phyloP scores from a whole-genome alignment of 2,888 invertebrate species.

The Falcaria lacertinaria region DNA sequence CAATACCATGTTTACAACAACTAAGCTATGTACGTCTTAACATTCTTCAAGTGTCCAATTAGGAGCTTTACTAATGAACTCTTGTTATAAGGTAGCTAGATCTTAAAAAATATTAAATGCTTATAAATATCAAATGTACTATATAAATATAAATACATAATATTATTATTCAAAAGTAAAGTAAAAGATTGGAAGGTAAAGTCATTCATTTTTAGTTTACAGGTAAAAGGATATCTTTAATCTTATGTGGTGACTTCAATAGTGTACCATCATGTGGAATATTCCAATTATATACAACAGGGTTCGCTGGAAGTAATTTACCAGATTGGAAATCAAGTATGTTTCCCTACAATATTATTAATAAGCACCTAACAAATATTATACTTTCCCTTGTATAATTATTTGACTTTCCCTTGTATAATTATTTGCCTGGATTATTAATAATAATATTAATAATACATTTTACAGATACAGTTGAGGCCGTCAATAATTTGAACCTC shows the following conservation, averaged over 20 bases:
- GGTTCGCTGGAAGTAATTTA: conserved; percentile 81
- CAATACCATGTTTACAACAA: no score
- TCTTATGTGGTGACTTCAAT: conserved; percentile 97
- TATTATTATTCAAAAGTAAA: no score
- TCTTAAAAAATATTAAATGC: no score
- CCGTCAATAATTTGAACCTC: conserved; percentile 81
- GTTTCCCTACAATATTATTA: conserved; percentile 39
- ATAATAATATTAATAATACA: conserved; percentile 6
- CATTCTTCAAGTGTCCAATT: no score
- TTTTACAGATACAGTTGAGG: conserved; percentile 82
- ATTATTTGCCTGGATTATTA: no score
- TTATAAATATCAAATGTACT: no score
- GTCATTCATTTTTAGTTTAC: conserved; percentile 49
- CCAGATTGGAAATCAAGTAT: conserved; percentile 90
- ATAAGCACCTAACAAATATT: no score
- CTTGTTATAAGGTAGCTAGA: no score
- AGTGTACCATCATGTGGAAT: conserved; percentile 91
- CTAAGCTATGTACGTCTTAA: no score
- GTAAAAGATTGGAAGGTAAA: conserved; percentile 6
- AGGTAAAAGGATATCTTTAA: conserved; percentile 77
- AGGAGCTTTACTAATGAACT: no score
- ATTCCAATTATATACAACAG: conserved; percentile 87
- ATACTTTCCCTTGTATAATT: conserved; percentile 1
- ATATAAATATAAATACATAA: no score
- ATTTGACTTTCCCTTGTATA: neutral